A percentile compares a stretch with the other conserved stretches of the same genome.
These are phyloP conservation scores for Mamestra configurata DNA, from an alignment of 1,140 invertebrate genomes.

Conservation along the genomic window DNA sequence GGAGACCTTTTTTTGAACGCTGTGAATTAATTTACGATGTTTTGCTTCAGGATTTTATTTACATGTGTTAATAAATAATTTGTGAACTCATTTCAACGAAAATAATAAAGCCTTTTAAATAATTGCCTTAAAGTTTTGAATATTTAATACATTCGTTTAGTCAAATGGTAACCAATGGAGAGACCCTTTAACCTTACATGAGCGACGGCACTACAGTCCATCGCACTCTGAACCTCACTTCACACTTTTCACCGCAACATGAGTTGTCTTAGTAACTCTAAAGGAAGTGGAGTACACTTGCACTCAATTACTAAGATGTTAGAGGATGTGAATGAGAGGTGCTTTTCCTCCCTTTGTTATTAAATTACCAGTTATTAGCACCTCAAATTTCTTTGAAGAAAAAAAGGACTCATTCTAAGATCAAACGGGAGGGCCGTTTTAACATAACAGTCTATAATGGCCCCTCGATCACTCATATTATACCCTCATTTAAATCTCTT, in stretches of 20 bases:
- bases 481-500: slow-evolving; percentile 22
- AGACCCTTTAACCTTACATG: too few species aligned
- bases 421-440: background rate
- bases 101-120: background rate
- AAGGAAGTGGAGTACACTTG: background rate
- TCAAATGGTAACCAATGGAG: too few species aligned
- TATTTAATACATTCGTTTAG: too few species aligned
- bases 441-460: slow-evolving; percentile 5
- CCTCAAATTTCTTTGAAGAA: background rate
- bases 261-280: too few species aligned
- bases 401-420: slow-evolving; percentile 1
- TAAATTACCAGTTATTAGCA: background rate
- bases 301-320: background rate
- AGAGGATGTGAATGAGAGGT: background rate
- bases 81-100: too few species aligned
- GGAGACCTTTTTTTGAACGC: background rate
- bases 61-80: background rate
- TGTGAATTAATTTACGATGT: background rate
- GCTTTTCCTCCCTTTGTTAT: background rate
- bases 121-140: background rate
- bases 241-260: too few species aligned
- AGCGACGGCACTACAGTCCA: too few species aligned
- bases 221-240: too few species aligned
- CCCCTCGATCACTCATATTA: slow-evolving; percentile 1
- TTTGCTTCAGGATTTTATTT: background rate